phyloP scores from a whole-genome alignment of 92 coral and sea anemone species.

The Plumapathes pennacea region DNA sequence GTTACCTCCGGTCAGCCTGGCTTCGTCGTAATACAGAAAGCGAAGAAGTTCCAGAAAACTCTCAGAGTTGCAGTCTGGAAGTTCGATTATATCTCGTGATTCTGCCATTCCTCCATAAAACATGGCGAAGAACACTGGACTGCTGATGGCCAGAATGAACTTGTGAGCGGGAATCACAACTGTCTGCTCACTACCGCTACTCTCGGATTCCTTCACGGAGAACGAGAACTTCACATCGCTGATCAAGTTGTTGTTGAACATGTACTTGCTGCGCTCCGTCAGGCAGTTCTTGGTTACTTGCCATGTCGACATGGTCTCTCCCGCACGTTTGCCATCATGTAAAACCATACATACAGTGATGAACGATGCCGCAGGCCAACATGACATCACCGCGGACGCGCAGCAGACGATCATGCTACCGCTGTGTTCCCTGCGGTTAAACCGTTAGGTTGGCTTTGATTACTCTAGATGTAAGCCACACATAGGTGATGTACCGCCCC shows the following conservation, averaged over 20 bases:
- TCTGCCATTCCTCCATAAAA: slow-evolving; percentile 55
- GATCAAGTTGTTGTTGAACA: slow-evolving; percentile 54
- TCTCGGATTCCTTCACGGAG: slow-evolving; percentile 5
- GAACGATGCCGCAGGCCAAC: no score
- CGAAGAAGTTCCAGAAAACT: slow-evolving; percentile 31
- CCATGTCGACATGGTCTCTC: no score
- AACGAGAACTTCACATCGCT: slow-evolving; percentile 42
- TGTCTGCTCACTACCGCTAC: no score
- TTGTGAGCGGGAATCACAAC: slow-evolving; percentile 65
- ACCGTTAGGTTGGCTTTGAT: no score
- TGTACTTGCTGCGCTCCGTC: slow-evolving; percentile 53
- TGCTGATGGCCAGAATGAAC: slow-evolving; percentile 64
- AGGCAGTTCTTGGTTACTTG: slow-evolving; percentile 27
- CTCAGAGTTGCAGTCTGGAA: slow-evolving; percentile 33
- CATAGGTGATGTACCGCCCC: no score
- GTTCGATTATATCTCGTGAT: slow-evolving; percentile 12
- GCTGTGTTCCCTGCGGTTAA: no score
- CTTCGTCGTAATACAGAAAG: slow-evolving; percentile 52
- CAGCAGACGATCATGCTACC: no score
- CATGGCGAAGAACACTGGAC: slow-evolving; percentile 77
- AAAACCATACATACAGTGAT: no score
- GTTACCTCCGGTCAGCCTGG: slow-evolving; percentile 36
- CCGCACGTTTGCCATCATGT: no score
- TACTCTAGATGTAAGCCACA: no score
- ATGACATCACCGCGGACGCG: no score